Conservation (phyloP, 2,888 invertebrate species). For the Agriopis marginaria region DNA sequence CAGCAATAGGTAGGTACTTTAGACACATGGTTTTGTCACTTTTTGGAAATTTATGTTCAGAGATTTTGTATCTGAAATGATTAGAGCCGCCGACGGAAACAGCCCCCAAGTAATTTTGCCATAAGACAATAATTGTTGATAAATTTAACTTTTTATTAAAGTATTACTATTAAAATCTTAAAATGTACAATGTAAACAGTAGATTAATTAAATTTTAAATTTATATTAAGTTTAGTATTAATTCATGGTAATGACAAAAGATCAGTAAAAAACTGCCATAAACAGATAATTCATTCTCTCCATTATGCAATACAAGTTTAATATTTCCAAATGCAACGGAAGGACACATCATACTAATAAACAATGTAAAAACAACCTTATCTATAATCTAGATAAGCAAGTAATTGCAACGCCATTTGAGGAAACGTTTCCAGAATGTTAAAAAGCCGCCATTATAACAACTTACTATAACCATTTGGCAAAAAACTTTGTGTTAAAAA, state of each 20-base stretch:
- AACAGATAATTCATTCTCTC: slow-evolving; percentile 28
- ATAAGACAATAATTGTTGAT: no score
- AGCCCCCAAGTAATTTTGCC: no score
- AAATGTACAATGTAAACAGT: no score
- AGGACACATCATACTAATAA: slow-evolving; percentile 70
- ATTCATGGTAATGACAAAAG: neutral
- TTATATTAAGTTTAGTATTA: neutral
- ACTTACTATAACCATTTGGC: slow-evolving; percentile 73
- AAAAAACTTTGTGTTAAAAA: slow-evolving; percentile 77
- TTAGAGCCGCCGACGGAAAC: no score
- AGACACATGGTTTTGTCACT: no score
- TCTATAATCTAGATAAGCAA: slow-evolving; percentile 80
- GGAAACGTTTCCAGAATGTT: slow-evolving; percentile 73
- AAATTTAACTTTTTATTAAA: no score
- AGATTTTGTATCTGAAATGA: no score
- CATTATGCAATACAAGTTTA: slow-evolving; percentile 52
- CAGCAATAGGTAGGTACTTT: no score
- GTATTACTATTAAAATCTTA: no score
- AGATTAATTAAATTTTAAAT: neutral
- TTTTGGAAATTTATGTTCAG: no score
- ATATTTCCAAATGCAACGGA: slow-evolving; percentile 60
- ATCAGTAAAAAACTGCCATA: slow-evolving; percentile 12
- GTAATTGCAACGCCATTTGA: slow-evolving; percentile 77
- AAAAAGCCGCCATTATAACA: slow-evolving; percentile 73
- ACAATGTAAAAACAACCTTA: slow-evolving; percentile 68